Percentiles rank a stretch among this genome's conserved stretches.
These are phyloP conservation scores for Graphium colonna DNA, from an alignment of 2,888 invertebrate species.

Conservation along the genomic window DNA sequence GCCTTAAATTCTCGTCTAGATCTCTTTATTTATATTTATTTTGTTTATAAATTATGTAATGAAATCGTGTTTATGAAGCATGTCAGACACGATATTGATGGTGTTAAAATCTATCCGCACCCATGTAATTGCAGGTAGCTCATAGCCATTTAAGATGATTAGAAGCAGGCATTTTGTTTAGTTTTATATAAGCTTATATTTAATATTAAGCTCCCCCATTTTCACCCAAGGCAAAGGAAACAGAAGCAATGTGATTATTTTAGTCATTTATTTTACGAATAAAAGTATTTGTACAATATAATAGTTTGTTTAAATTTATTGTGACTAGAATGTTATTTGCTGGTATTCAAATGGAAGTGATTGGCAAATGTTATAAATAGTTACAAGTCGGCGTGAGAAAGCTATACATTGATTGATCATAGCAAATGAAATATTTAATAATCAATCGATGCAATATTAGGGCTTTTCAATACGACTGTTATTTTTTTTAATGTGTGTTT, in stretches of 20 bases:
- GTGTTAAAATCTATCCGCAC: background rate
- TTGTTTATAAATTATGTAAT: too few relatives aligned
- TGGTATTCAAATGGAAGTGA: slow-evolving; percentile 6
- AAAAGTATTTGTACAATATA: slow-evolving; percentile 13
- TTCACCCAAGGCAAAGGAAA: slow-evolving; percentile 15
- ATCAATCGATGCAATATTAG: too few relatives aligned
- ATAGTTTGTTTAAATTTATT: slow-evolving; percentile 11
- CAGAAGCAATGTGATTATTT: slow-evolving; percentile 6
- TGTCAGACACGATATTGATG: background rate
- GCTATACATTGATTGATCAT: background rate
- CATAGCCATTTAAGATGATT: background rate
- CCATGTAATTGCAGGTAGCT: background rate
- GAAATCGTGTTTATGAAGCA: background rate
- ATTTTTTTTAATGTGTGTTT: too few relatives aligned
- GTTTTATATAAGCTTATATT: slow-evolving; percentile 25
- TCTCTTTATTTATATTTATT: background rate
- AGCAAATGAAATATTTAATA: too few relatives aligned
- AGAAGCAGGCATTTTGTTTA: slow-evolving; percentile 8
- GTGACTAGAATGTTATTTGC: slow-evolving; percentile 15
- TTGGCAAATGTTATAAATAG: slow-evolving; percentile 18
- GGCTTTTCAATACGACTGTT: too few relatives aligned
- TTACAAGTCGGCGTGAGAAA: background rate
- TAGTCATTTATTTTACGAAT: slow-evolving; percentile 24
- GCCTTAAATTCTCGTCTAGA: background rate
- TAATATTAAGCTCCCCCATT: slow-evolving; percentile 19